Evolutionary conservation across 2,888 invertebrate genomes (phyloP), one percentile per base, ranked within the genome.

Genomic region (Drosophila neutralis): DNA sequence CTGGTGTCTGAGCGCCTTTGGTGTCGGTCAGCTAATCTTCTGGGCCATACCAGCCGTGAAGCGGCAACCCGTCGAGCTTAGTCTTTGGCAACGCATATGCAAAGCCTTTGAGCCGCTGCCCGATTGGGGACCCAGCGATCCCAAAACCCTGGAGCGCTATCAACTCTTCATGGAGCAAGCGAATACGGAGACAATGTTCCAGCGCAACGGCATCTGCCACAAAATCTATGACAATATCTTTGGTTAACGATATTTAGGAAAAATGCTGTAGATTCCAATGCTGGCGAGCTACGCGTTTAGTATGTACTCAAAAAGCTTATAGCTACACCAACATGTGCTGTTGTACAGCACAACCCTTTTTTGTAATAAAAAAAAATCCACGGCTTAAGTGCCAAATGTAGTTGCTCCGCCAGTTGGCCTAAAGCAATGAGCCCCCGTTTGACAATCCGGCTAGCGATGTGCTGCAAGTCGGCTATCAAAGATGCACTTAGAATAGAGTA

Each of bases 1-100:
- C 31, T 94, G 94, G 94, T 92, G 92, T 27, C 78, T 94, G 2
- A 92, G 94, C 4, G 92, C 93, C 15, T 91, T 94, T 67, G 94
- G 94, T 52, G 91, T 94, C 49, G 80, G 94, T 0, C 94, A 94
- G 82, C 93, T 95, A 5, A 76, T 94, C 10, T 73, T 93, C 54
- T 93, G 93, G 92, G 93, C 83, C 33, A 78, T 90, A 24, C 87
- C 87, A 62, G 91, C 90, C 1, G 72, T 92, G 1, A 60, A 70
- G 2, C 74, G 83, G 13, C 91, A 91, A 18, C 81, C 90, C 5
- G 70, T 74, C 6, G 78, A 75, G 18, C 69, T 90, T 8, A 59
- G 78, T 7, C 53, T 90, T 5, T 74, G 81, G 36, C 67, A 78
- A 66, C 91, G 91, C 60, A 70, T 92, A 45, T 54, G 73, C n/a